phyloP scores from a whole-genome alignment of 1,140 invertebrate species.

The Varroa destructor region DNA sequence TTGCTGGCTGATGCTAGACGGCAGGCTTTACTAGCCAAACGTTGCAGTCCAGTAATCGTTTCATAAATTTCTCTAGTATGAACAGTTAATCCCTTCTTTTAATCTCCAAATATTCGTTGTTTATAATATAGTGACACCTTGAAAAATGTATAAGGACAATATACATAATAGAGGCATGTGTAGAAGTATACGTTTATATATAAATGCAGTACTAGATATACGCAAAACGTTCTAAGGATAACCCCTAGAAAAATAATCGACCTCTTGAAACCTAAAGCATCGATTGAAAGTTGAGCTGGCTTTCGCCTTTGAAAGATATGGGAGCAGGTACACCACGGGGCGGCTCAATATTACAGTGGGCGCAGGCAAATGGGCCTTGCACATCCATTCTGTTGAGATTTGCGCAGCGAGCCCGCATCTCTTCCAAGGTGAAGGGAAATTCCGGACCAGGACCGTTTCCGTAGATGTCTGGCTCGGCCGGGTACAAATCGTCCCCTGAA shows the following conservation, averaged over 20 bases:
- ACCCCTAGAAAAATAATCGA: neutral
- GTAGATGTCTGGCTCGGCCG: constrained; percentile 34
- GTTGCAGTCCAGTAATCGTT: too few relatives aligned
- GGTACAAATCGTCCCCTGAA: constrained; percentile 36
- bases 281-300: constrained; percentile 23
- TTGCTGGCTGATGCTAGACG: too few relatives aligned
- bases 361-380: constrained; percentile 34
- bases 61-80: too few relatives aligned
- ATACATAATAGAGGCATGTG: too few relatives aligned
- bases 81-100: too few relatives aligned
- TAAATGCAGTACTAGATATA: too few relatives aligned
- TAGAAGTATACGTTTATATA: too few relatives aligned
- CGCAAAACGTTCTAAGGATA: too few relatives aligned
- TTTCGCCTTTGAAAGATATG: constrained; percentile 11
- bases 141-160: too few relatives aligned
- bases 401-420: constrained; percentile 32
- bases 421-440: constrained; percentile 34
- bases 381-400: constrained; percentile 36
- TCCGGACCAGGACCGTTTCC: constrained; percentile 34
- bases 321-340: constrained; percentile 32
- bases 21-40: too few relatives aligned
- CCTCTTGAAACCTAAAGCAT: neutral
- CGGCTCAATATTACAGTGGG: constrained; percentile 34
- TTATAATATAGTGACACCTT: too few relatives aligned
- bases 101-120: too few relatives aligned